phyloP scores from a whole-genome alignment of 2,888 invertebrate genomes.

The Unio pictorum region DNA sequence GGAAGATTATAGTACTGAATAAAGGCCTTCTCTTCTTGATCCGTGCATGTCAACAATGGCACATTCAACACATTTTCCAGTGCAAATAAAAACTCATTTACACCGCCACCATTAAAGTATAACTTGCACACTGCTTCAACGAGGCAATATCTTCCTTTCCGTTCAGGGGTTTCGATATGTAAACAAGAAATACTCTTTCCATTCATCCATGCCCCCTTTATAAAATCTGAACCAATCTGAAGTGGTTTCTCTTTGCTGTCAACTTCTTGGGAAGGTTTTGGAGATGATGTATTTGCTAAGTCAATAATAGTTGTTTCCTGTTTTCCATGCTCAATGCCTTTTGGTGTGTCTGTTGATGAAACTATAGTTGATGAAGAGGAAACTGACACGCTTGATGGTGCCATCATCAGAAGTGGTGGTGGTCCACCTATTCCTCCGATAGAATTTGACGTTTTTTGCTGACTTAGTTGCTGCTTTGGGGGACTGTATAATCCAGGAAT shows the following conservation, averaged over 20 bases:
- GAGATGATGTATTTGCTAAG: too few species aligned
- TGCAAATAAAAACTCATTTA: conserved; percentile 63
- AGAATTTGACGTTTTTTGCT: too few species aligned
- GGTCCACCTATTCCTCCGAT: too few species aligned
- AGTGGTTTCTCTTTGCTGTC: not conserved
- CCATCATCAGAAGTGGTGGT: too few species aligned
- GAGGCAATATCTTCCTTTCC: conserved; percentile 58
- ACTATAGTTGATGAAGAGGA: too few species aligned
- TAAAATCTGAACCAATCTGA: conserved; percentile 33
- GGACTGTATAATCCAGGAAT: too few species aligned
- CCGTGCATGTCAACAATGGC: conserved; percentile 56
- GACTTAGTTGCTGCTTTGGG: too few species aligned
- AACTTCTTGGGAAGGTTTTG: not conserved
- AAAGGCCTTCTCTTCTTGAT: conserved; percentile 64
- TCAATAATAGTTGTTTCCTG: too few species aligned
- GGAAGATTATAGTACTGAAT: conserved; percentile 67
- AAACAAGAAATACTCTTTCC: conserved; percentile 67
- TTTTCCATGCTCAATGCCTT: too few species aligned
- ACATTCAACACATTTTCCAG: conserved; percentile 61
- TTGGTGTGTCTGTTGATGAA: too few species aligned
- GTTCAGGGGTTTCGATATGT: conserved; percentile 37
- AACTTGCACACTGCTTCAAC: conserved; percentile 67
- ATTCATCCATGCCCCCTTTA: conserved; percentile 57
- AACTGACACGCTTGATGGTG: too few species aligned
- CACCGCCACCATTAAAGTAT: conserved; percentile 62